Base-by-base conservation (phyloP, 1,140 invertebrate genomes). In the Ladona fulva region DNA sequence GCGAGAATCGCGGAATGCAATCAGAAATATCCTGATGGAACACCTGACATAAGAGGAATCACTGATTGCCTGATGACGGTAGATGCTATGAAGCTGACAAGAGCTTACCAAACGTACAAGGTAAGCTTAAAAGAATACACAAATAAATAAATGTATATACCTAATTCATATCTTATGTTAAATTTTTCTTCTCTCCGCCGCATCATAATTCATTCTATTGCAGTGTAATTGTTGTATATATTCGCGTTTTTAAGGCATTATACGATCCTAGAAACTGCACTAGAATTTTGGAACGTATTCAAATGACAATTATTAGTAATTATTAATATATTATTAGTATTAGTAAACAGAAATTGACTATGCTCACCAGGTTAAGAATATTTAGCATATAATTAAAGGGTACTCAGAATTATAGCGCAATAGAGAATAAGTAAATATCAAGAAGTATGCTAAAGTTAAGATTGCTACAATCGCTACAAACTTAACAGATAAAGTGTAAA, bases 1-100 rank as follows among this genome's bases (percentile, higher is more conserved):
- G 83, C 84, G 10, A 77, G 80, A 24, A 81, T 79, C 12, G 83
- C 84, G 22, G 84, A 83, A 37, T 85, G 85, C 76, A 16, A 78
- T 24, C 12, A 24, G 12, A 24, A 66, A 5, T 3, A 22, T 22
- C 14, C 52, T 22, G 52, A 66, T 22, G 52, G 52, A 22, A 66
- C 14, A 22, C 52, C 19, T 5, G 24, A 75, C 11, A 75, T 75
- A 19, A 75, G 5, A 3, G 74, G 24, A 42, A 25, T 75, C 1
- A 75, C 74, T 5, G 5, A 24, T 3, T 75, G 74, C 24, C 29
- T 75, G 1, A n/a, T 8, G 24, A 75, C 74, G 8, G 74, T 75
- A 19, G 74, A 75, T 42, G 74, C 74, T 3, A 25, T 25, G 74
- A 75, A 25, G 11, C 29, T 75, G 74, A 75, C 24, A 3, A 5